These are phyloP conservation scores for Macaria liturata DNA, from an alignment of 2,888 invertebrate genomes.

Conservation along the genomic window DNA sequence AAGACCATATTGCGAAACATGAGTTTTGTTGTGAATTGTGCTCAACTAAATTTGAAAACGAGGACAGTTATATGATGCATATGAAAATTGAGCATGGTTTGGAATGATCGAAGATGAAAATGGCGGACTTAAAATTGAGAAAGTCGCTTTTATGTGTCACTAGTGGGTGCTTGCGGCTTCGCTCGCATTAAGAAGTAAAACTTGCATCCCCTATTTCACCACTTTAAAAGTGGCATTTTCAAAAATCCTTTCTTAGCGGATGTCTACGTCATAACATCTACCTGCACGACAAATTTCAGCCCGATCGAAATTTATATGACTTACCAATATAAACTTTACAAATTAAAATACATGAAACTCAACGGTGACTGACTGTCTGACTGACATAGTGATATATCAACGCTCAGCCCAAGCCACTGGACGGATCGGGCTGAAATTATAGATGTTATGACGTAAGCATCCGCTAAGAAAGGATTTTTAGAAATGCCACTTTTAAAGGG, in stretches of 20 bases:
- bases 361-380: no score
- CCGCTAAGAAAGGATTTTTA: no score
- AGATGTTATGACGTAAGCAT: no score
- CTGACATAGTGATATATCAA: no score
- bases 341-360: not conserved
- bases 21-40: slow-evolving; percentile 10
- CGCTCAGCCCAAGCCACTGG: no score
- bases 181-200: no score
- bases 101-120: not conserved
- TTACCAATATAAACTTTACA: not conserved
- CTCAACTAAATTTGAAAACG: not conserved
- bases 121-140: not conserved
- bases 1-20: slow-evolving; percentile 2
- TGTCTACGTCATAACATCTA: no score
- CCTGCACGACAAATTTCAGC: not conserved
- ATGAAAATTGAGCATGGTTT: slow-evolving; percentile 9
- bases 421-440: no score
- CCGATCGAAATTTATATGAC: not conserved
- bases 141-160: not conserved
- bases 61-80: slow-evolving; percentile 5
- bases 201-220: no score
- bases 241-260: not conserved
- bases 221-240: not conserved
- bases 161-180: not conserved
- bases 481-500: no score